Percentiles rank a stretch among this genome's conserved stretches.
These are phyloP conservation scores for Pseudochromis fuscus DNA, from an alignment of 2,797 vertebrate species.

Conservation along the genomic window DNA sequence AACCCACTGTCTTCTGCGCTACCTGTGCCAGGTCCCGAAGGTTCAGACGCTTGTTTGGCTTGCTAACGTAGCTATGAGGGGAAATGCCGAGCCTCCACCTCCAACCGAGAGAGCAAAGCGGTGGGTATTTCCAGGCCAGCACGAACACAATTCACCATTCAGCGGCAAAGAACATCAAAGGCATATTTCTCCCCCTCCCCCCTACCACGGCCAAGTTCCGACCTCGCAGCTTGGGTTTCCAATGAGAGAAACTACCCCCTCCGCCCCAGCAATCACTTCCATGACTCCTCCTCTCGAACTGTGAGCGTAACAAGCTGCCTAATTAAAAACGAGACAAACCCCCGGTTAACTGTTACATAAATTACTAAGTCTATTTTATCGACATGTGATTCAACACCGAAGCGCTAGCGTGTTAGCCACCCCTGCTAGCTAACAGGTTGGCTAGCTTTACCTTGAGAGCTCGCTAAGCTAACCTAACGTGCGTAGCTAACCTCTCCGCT, in stretches of 20 bases:
- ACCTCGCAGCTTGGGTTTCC: constrained; percentile 84
- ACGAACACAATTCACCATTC: constrained; percentile 84
- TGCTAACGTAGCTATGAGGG: constrained; percentile 60
- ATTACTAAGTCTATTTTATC: background rate
- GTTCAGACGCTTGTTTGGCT: constrained; percentile 61
- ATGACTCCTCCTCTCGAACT: constrained; percentile 74
- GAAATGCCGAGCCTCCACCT: constrained; percentile 80
- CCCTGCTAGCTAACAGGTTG: constrained; percentile 68
- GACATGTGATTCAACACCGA: background rate
- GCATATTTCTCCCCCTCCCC: constrained; percentile 82
- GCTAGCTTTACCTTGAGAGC: constrained; percentile 67
- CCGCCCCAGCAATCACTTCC: constrained; percentile 78
- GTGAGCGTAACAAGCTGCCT: constrained; percentile 28
- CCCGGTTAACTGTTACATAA: background rate
- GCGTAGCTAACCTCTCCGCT: constrained; percentile 65
- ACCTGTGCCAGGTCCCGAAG: constrained; percentile 58
- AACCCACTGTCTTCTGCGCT: constrained; percentile 37
- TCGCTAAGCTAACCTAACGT: constrained; percentile 61
- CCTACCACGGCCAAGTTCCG: constrained; percentile 82
- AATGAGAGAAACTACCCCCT: constrained; percentile 77
- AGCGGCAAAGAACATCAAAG: constrained; percentile 84
- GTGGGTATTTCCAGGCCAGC: constrained; percentile 86
- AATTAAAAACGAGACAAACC: background rate
- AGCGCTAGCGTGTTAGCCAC: constrained; percentile 31
- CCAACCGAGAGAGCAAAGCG: constrained; percentile 73